Base-by-base conservation (phyloP, 1,140 invertebrate species). In the Eciton burchellii region DNA sequence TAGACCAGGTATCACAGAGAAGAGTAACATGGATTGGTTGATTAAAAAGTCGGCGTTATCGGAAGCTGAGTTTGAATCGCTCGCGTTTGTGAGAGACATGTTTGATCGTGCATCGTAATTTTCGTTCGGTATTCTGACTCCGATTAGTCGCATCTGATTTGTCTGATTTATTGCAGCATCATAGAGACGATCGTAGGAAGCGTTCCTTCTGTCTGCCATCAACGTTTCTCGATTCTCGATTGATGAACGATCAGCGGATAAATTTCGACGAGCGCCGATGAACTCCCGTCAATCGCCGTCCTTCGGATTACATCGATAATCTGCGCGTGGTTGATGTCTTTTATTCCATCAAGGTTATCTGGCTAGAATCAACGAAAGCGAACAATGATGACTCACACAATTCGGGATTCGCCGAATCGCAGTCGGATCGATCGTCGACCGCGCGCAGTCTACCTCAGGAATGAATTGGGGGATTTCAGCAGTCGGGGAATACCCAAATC, bases 331-430 rank as follows among this genome's bases (percentile, higher is more conserved):
- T 60, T 81, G 52, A 49, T 82, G 76, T 73, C 62, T 88, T 88
- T 88, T 35, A 84, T 84, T 84, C 52, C 9, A 0, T 3, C 76
- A 87, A 88, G 86, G 86, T 84, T 83, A 66, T 86, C 68, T 24
- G 21, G 29, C 19, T 12, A 14, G n/a, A 56, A 19, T 9, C 26
- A 41, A 21, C 26, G 11, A 60, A 74, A 73, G 41, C 29, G 65
- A 84, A 63, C 52, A 47, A 84, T 87, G 54, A 87, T 88, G 86
- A 88, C 82, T 88, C 86, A 88, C 72, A 63, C 77, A 77, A 63
- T 71, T 72, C 47, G 60, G 71, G 71, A 88, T 88, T 88, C 85
- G 85, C 41, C 45, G 86, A 88, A 88, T 88, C 82, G 76, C 26
- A 43, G 45, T 16, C 14, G 59, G 24, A 87, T 88, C 85, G 86